Percentiles rank a stretch among this genome's conserved stretches.
phyloP scores from a whole-genome alignment of 2,797 vertebrate species.

The Myotis findleyi region DNA sequence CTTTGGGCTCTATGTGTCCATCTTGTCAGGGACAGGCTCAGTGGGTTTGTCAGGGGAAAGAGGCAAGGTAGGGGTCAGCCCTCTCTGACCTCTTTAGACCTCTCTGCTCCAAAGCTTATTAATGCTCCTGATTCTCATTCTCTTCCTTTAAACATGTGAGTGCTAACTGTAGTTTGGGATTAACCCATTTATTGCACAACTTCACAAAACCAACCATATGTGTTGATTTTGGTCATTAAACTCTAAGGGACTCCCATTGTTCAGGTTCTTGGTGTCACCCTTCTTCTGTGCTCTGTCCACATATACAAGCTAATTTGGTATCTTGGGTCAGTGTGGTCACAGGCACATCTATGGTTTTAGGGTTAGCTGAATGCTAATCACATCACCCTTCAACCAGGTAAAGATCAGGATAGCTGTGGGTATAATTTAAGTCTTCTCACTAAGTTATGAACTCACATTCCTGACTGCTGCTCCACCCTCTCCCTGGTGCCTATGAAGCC shows the following conservation, averaged over 20 bases:
- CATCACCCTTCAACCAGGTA: background rate
- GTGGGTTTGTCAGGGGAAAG: constrained; percentile 17
- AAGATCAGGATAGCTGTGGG: background rate
- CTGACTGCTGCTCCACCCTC: background rate
- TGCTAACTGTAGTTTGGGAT: background rate
- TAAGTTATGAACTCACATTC: background rate
- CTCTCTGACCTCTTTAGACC: background rate
- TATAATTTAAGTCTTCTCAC: background rate
- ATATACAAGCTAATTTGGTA: background rate
- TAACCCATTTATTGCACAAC: background rate
- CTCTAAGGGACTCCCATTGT: background rate
- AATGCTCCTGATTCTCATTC: background rate
- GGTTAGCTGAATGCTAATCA: background rate
- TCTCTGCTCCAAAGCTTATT: background rate
- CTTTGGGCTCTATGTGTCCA: background rate
- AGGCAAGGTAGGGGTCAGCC: rapidly evolving
- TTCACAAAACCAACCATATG: background rate
- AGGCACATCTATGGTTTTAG: background rate
- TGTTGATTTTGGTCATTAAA: background rate
- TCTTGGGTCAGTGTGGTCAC: background rate
- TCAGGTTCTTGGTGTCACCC: background rate
- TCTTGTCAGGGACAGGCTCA: background rate
- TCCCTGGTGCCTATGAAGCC: no score
- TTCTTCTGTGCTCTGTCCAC: background rate
- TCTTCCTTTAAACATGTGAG: background rate